Percentiles rank a stretch among this genome's conserved stretches.
Conservation (phyloP, 2,113 vertebrate species). For the Scatophagus argus region DNA sequence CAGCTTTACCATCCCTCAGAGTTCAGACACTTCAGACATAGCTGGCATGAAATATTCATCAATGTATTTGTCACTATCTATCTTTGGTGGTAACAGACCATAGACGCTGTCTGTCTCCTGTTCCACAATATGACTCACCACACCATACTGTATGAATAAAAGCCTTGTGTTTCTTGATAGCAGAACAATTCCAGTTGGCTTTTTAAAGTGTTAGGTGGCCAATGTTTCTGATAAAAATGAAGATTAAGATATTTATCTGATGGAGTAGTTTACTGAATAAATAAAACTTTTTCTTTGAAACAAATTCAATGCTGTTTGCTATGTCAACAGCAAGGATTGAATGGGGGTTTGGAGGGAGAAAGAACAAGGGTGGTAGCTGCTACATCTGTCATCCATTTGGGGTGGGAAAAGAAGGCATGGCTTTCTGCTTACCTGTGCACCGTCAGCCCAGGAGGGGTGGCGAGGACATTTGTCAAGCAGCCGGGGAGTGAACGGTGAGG, state of each 20-base stretch:
- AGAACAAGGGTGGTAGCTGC: slow-evolving; percentile 23
- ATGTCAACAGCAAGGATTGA: slow-evolving; percentile 24
- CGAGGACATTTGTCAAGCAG: slow-evolving; percentile 77
- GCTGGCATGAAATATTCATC: slow-evolving; percentile 45
- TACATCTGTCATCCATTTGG: slow-evolving; percentile 67
- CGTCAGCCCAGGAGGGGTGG: slow-evolving; percentile 49
- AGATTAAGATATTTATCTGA: slow-evolving; percentile 13
- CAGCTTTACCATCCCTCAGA: slow-evolving; percentile 25
- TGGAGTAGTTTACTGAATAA: background rate
- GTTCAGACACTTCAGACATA: slow-evolving; percentile 38
- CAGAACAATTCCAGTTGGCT: slow-evolving; percentile 26
- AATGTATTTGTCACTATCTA: slow-evolving; percentile 55
- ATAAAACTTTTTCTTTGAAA: slow-evolving; percentile 17
- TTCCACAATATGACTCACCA: slow-evolving; percentile 60
- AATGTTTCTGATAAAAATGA: slow-evolving; percentile 22
- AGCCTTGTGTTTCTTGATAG: slow-evolving; percentile 30
- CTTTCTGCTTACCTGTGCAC: slow-evolving; percentile 74
- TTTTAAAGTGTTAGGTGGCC: slow-evolving; percentile 1
- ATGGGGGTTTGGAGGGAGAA: slow-evolving; percentile 1
- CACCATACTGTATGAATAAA: slow-evolving; percentile 38
- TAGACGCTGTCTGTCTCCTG: slow-evolving; percentile 55
- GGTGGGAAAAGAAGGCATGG: slow-evolving; percentile 40
- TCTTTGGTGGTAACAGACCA: slow-evolving; percentile 56
- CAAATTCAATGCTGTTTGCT: slow-evolving; percentile 30
- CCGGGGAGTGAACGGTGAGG: slow-evolving; percentile 74